Base-by-base conservation (phyloP, 2,113 vertebrate species). In the Butorides virescens region DNA sequence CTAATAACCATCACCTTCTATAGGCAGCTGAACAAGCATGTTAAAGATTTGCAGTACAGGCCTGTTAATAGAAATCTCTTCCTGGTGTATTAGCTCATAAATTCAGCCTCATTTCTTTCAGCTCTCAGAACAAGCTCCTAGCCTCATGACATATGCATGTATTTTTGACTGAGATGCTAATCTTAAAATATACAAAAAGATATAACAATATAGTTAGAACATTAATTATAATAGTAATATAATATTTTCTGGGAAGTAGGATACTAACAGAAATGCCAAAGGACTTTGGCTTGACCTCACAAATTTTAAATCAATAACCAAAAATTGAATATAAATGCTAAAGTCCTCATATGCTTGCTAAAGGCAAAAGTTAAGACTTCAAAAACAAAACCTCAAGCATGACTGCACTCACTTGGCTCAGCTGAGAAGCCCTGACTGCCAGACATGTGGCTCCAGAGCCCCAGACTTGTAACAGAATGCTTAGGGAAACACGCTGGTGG, bases 381-480 rank as follows among this genome's bases (percentile, higher is more conserved):
- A 37, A 77, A 84, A 47, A 4, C 55, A 61, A 88, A 73, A 22
- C 37, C 52, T 74, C n/a, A 16, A 32, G 32, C 26, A n/a, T 5
- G 11, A 46, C 50, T 37, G 15, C 22, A 62, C 25, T 53, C 68
- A 12, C 27, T 76, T n/a, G n/a, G n/a, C n/a, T n/a, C n/a, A n/a
- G n/a, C n/a, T n/a, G n/a, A n/a, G n/a, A n/a, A n/a, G n/a, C n/a
- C n/a, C n/a, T n/a, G n/a, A n/a, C n/a, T n/a, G n/a, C n/a, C n/a
- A n/a, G n/a, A n/a, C n/a, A 9, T 1, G 0, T 4, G 22, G 47
- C 39, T 66, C 62, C 2, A 0, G 10, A 25, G 20, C 34, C 56
- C 13, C 34, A 46, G 53, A 29, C 73, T 34, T 29, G 1, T 14
- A n/a, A 27, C 16, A 36, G 26, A 58, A 22, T 16, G 9, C 34